Evolutionary conservation across 2,888 invertebrate genomes (phyloP).

Genomic region (Fragum whitleyi): DNA sequence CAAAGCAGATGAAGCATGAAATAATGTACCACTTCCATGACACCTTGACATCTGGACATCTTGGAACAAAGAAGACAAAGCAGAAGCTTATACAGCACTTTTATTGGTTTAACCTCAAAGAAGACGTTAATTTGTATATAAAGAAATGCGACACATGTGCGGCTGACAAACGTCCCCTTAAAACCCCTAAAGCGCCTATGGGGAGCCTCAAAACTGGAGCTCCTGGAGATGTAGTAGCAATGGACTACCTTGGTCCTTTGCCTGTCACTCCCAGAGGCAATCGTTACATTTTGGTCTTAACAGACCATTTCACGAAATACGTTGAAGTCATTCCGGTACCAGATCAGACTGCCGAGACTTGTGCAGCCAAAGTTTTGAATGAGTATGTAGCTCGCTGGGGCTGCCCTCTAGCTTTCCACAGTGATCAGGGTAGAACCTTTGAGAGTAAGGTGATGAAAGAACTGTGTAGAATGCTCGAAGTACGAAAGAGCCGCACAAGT

Average conservation of each 20-base stretch:
- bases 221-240: conserved; percentile 28
- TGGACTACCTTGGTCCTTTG: conserved; percentile 26
- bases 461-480: conserved; percentile 31
- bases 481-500: conserved; percentile 39
- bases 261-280: conserved; percentile 12
- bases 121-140: not conserved
- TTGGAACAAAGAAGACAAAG: conserved; percentile 8
- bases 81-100: conserved; percentile 8
- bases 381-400: conserved; percentile 36
- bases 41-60: not conserved
- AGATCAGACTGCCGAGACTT: conserved; percentile 35
- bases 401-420: conserved; percentile 24
- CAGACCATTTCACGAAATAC: conserved; percentile 34
- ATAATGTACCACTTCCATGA: no score
- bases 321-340: conserved; percentile 30
- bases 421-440: conserved; percentile 35
- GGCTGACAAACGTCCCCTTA: not conserved
- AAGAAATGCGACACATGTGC: conserved; percentile 12
- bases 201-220: conserved; percentile 14
- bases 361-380: conserved; percentile 26
- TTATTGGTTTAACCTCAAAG: conserved; percentile 1
- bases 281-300: conserved; percentile 19
- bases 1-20: no score
- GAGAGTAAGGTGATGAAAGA: conserved; percentile 32
- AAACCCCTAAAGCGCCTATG: conserved; percentile 6